Base-by-base conservation (phyloP, 2,113 vertebrate species). In the Pungitius pungitius region DNA sequence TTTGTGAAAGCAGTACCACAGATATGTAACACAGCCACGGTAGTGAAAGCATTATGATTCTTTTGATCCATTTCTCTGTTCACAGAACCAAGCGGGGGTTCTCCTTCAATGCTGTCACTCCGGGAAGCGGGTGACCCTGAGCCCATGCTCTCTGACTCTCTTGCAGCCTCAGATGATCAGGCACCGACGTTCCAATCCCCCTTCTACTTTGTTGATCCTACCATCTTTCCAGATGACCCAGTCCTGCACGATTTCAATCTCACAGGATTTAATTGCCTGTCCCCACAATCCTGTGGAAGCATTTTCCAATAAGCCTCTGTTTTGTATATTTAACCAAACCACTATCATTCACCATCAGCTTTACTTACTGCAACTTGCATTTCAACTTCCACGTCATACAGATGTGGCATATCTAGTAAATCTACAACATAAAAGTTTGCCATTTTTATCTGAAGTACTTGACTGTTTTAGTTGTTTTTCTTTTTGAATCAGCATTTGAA, bases 61-160 rank as follows among this genome's bases (percentile, higher is more conserved):
- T 55, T 30, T 71, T 43, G 1, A n/a, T 14, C 12, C 10, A 20
- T 77, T 39, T 75, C 49, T 81, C 59, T 72, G 0, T 58, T 59
- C 12, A 51, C 72, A 91, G 90, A 74, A 79, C 84, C 68, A 80
- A 33, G 59, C 4, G 57, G 0, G 2, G 39, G 65, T 55, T 47
- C 8, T 60, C 73, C 15, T 55, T 39, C 8, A 13, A 11, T 57
- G 33, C 33, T 56, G 1, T 45, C 42, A 15, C 27, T 54, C 10
- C 40, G 70, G 67, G 81, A 86, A n/a, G 4, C 45, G 0, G 62
- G 22, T 63, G n/a, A n/a, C 17, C 4, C 24, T 52, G 91, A 91
- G 56, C 88, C 88, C 58, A 89, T 92, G 89, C 49, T 89, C 56
- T 74, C 69, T 74, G 54, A 10, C 24, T 9, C 40, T 11, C 11